Conservation (phyloP, 2,888 invertebrate species). For the Tetramorium bicarinatum region DNA sequence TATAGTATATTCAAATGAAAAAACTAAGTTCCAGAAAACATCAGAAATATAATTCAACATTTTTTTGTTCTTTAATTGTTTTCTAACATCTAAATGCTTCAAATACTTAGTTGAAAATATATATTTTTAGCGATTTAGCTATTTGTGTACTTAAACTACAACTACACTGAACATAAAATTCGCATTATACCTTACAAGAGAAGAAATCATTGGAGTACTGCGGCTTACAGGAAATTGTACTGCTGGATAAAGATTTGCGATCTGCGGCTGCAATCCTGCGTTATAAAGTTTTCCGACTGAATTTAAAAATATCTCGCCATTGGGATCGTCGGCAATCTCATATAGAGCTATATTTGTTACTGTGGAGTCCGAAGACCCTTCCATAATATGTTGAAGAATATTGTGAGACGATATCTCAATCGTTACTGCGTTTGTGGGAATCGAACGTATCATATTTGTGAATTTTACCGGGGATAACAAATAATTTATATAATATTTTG, state of each 20-base stretch:
- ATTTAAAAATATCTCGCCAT: conserved; percentile 88
- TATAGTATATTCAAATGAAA: no score
- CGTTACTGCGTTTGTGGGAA: conserved; percentile 93
- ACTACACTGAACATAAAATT: background rate
- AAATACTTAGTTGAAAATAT: background rate
- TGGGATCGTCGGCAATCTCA: conserved; percentile 90
- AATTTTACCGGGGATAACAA: conserved; percentile 90
- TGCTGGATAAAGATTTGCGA: conserved; percentile 92
- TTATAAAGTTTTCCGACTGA: conserved; percentile 92
- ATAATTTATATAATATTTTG: conserved; percentile 96
- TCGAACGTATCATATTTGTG: conserved; percentile 92
- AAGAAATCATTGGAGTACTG: conserved; percentile 94
- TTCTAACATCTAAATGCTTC: no score
- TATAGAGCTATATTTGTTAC: conserved; percentile 92
- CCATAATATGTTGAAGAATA: conserved; percentile 93
- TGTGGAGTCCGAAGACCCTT: conserved; percentile 88
- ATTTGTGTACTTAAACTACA: no score
- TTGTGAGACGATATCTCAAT: conserved; percentile 97
- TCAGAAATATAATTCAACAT: no score
- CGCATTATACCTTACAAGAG: conserved; percentile 90
- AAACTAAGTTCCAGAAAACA: no score
- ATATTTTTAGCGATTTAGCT: background rate
- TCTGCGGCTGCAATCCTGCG: conserved; percentile 91
- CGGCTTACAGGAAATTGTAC: conserved; percentile 94
- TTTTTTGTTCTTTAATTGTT: no score